Evolutionary conservation across 1,140 invertebrate species (phyloP), one percentile per base, ranked within the genome.

Genomic region (Drosophila kohkoa): DNA sequence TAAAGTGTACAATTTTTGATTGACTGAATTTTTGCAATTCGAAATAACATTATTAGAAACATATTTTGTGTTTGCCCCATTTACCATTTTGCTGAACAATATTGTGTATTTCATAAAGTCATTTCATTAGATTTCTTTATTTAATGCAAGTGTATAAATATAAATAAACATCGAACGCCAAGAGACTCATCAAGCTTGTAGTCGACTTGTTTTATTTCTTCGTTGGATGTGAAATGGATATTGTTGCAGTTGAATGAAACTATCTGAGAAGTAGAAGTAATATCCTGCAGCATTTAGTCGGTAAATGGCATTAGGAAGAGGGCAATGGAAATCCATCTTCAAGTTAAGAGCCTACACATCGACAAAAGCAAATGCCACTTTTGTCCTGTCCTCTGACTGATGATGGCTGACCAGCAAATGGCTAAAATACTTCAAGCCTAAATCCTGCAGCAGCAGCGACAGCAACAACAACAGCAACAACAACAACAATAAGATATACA

Each of bases 361-460:
- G 38, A 25, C 58, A 77, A 43, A 49, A 66, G 55, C 41, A 15
- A 69, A 75, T 55, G 43, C 13, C 45, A 41, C 58, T 38, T 30
- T 58, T 52, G 48, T 32, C 13, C 15, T 49, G 54, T 25, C 20
- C 15, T 5, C 60, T 75, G 77, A 88, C 66, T 62, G 79, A 69
- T 81, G 75, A 74, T 77, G 77, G 74, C 57, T 83, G 81, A 83
- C 79, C 79, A 88, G 77, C 65, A 88, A 87, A 87, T 82, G 83
- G 79, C 83, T 71, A 77, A 88, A 77, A 88, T 82, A 82, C 83
- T 87, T 87, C 76, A 87, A 77, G 83, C 75, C 64, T 49, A 88
- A 82, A 70, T 87, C 73, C 82, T 79, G 57, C 57, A 65, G 25
- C 59, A 73, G 16, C 51, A 65, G 38, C 46, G 55, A 64, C 63